Conservation (phyloP, 2,113 vertebrate species). For the Romanogobio albipinnatus region DNA sequence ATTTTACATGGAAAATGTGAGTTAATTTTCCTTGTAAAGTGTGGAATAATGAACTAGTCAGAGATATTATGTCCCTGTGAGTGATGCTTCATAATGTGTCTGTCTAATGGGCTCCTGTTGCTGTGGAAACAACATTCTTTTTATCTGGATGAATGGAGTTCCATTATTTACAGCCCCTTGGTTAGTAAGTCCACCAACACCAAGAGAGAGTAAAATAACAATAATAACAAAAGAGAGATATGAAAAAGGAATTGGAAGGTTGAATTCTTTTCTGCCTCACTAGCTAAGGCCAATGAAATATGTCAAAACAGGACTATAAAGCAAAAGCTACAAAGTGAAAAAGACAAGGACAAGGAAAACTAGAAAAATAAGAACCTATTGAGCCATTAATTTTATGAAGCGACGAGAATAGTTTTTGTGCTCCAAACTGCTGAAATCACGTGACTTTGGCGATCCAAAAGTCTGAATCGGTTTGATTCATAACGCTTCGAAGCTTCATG, state of each 20-base stretch:
- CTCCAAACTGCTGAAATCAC: too few relatives aligned
- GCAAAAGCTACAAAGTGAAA: conserved; percentile 18
- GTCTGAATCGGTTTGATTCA: too few relatives aligned
- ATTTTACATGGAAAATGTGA: not conserved
- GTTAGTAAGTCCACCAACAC: conserved; percentile 8
- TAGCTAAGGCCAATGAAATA: conserved; percentile 18
- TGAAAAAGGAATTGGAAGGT: conserved; percentile 17
- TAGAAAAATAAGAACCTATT: conserved; percentile 9
- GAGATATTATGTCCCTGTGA: conserved; percentile 11
- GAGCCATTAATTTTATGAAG: too few relatives aligned
- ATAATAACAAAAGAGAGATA: conserved; percentile 13
- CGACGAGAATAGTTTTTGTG: too few relatives aligned
- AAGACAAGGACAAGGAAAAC: conserved; percentile 14
- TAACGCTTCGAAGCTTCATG: too few relatives aligned
- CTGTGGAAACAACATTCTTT: conserved; percentile 23
- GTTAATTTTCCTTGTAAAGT: conserved; percentile 1
- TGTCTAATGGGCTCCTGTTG: conserved; percentile 36
- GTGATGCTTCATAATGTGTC: conserved; percentile 30
- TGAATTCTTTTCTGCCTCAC: conserved; percentile 17
- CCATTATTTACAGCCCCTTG: not conserved
- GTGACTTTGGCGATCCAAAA: too few relatives aligned
- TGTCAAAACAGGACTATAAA: conserved; percentile 25
- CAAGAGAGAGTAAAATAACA: conserved; percentile 21
- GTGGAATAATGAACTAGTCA: conserved; percentile 26
- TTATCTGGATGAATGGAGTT: conserved; percentile 26